Conservation (phyloP, 2,888 invertebrate species). For the Teinopalpus imperialis region DNA sequence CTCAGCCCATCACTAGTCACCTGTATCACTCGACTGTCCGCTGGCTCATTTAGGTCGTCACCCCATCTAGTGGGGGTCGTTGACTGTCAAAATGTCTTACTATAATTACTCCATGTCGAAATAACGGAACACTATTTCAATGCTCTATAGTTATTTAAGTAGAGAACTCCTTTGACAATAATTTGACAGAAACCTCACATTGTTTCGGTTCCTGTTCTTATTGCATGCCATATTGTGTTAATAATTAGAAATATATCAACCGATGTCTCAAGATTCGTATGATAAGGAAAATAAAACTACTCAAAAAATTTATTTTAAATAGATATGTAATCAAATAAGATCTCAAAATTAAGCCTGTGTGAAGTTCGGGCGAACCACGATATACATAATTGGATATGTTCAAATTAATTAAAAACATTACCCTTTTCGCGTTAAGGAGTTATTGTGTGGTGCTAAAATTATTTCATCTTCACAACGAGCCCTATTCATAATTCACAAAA, state of each 20-base stretch:
- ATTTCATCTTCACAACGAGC: neutral
- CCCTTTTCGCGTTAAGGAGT: constrained; percentile 30
- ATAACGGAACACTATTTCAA: neutral
- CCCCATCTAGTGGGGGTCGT: too few species aligned
- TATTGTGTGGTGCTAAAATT: constrained; percentile 39
- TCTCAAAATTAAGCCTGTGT: neutral
- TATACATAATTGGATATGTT: neutral
- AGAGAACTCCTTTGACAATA: constrained; percentile 19
- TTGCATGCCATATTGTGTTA: constrained; percentile 19
- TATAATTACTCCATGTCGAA: constrained; percentile 17
- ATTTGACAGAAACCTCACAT: neutral
- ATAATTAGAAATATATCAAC: constrained; percentile 10
- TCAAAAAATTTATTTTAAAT: too few species aligned
- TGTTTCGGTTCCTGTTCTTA: constrained; percentile 1
- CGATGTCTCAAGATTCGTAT: neutral
- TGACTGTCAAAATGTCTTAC: constrained; percentile 1
- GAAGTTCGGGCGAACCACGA: neutral
- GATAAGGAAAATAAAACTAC: too few species aligned
- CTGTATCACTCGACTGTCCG: too few species aligned
- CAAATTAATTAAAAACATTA: constrained; percentile 2
- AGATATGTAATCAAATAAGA: neutral
- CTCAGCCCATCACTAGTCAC: too few species aligned
- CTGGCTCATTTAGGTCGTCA: too few species aligned
- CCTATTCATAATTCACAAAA: constrained; percentile 2
- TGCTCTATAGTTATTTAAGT: constrained; percentile 9